phyloP scores from a whole-genome alignment of 92 coral and sea anemone species.

The Phenganax marumi region DNA sequence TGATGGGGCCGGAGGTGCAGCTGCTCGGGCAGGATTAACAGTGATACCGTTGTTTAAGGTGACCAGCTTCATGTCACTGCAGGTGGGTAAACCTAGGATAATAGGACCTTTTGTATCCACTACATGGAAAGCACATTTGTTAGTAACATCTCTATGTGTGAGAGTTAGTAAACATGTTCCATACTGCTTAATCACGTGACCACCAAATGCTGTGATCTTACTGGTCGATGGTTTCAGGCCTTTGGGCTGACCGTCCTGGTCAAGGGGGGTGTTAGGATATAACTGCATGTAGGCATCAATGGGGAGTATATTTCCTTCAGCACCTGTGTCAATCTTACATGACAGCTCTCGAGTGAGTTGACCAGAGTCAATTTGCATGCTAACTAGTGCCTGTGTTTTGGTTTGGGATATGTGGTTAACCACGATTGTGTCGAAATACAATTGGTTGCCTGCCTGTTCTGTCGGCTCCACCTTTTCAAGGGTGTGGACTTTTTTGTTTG shows the following conservation, averaged over 20 bases:
- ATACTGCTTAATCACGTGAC: neutral
- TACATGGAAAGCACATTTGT: neutral
- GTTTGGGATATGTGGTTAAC: conserved; percentile 47
- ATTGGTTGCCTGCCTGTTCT: conserved; percentile 19
- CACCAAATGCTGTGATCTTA: neutral
- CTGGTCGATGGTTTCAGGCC: neutral
- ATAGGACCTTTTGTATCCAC: neutral
- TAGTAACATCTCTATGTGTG: neutral
- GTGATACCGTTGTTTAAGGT: neutral
- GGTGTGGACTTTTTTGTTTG: too few species aligned
- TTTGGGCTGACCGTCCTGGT: conserved; percentile 1
- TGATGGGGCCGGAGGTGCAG: too few species aligned
- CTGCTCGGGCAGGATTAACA: too few species aligned
- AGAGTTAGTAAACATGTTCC: neutral
- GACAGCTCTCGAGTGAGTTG: conserved; percentile 41
- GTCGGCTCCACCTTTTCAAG: too few species aligned
- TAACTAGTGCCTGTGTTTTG: conserved; percentile 55
- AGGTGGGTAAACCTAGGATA: neutral
- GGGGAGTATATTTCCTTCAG: conserved; percentile 65
- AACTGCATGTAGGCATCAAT: conserved; percentile 47
- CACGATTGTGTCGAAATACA: conserved; percentile 57
- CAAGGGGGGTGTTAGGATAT: conserved; percentile 50
- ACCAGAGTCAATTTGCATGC: conserved; percentile 58
- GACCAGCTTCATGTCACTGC: neutral
- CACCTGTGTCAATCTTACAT: conserved; percentile 69